These are phyloP conservation scores for Labeo rohita DNA, from an alignment of 2,113 vertebrate genomes.

Conservation along the genomic window DNA sequence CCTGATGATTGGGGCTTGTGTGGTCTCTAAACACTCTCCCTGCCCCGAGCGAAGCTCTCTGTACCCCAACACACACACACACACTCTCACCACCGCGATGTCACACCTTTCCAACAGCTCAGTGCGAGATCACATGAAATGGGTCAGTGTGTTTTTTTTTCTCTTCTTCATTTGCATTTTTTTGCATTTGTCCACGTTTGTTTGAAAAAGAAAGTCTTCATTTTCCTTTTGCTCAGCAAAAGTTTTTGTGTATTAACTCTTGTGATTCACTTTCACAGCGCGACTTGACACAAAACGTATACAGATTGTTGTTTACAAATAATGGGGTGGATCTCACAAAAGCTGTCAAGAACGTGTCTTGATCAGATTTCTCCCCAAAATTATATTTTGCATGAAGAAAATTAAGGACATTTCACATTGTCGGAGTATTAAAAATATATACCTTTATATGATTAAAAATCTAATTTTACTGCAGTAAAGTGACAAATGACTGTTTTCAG, in stretches of 20 bases:
- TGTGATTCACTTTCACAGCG: not conserved
- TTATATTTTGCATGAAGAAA: not conserved
- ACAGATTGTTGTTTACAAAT: not conserved
- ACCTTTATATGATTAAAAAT: not conserved
- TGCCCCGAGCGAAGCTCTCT: slow-evolving; percentile 72
- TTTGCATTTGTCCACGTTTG: slow-evolving; percentile 31
- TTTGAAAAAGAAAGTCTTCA: not conserved
- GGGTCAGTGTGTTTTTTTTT: slow-evolving; percentile 76
- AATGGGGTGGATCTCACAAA: not conserved
- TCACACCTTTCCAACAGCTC: slow-evolving; percentile 80
- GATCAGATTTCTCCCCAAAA: not conserved
- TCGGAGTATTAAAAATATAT: not conserved
- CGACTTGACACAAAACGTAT: not conserved
- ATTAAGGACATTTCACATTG: not conserved
- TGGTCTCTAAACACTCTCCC: slow-evolving; percentile 73
- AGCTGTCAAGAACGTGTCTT: not conserved
- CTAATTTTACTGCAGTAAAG: not conserved
- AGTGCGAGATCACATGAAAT: slow-evolving; percentile 83
- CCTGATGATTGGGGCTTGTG: slow-evolving; percentile 77
- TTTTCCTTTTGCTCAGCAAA: not conserved
- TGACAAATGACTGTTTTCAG: not conserved
- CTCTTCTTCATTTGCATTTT: slow-evolving; percentile 52
- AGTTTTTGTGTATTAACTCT: slow-evolving; percentile 11
- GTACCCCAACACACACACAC: slow-evolving; percentile 72
- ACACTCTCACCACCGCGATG: slow-evolving; percentile 77